These are phyloP conservation scores for Pachydiplax longipennis DNA, from an alignment of 2,888 invertebrate species.

Conservation along the genomic window DNA sequence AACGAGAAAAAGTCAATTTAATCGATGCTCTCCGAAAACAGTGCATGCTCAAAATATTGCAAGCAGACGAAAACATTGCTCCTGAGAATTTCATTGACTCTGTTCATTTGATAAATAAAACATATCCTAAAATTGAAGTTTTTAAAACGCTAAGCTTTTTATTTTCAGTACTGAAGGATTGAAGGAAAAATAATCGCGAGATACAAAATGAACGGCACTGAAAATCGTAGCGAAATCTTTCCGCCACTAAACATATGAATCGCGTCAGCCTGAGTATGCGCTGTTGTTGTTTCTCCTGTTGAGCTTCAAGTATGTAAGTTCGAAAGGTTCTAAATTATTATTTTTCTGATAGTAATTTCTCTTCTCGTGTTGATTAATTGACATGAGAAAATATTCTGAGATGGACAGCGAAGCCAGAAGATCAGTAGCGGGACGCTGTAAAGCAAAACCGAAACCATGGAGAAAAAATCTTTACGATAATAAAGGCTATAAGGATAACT, in stretches of 20 bases:
- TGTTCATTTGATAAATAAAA: not conserved
- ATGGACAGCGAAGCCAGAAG: not conserved
- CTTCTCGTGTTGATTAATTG: not conserved
- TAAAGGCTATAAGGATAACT: constrained; percentile 88
- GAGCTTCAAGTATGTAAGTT: not conserved
- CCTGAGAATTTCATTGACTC: not conserved
- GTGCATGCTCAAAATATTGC: not conserved
- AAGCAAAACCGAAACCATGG: constrained; percentile 69
- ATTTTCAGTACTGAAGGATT: no score
- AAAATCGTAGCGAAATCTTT: not conserved
- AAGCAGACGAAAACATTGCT: not conserved
- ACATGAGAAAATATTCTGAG: not conserved
- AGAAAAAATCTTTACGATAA: constrained; percentile 90
- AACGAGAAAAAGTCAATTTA: not conserved
- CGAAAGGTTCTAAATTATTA: not conserved
- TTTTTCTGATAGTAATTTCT: not conserved
- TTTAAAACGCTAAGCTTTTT: no score
- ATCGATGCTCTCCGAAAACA: not conserved
- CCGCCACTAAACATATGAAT: not conserved
- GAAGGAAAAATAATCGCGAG: no score
- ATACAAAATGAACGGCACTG: no score
- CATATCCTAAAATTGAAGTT: not conserved
- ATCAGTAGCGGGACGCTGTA: constrained; percentile 45
- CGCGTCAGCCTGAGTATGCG: not conserved
- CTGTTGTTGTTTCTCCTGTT: not conserved